phyloP scores from a whole-genome alignment of 2,797 vertebrate species.

The Propithecus deckenii region DNA sequence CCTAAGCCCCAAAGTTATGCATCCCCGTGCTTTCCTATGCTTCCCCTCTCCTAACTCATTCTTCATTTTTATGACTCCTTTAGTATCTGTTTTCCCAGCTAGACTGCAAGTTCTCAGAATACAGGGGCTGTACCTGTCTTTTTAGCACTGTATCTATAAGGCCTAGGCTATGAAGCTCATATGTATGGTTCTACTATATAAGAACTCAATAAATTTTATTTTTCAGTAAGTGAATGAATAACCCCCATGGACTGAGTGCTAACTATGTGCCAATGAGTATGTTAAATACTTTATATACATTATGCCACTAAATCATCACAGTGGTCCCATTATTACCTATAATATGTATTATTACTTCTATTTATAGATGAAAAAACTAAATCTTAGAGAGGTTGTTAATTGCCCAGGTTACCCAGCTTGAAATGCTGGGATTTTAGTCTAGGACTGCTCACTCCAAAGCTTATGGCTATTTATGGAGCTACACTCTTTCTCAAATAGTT shows the following conservation, averaged over 20 bases:
- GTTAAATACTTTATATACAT: neutral
- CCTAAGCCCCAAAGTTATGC: neutral
- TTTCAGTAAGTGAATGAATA: conserved; percentile 27
- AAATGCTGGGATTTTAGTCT: neutral
- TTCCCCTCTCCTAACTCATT: neutral
- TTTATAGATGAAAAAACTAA: neutral
- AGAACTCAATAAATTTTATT: neutral
- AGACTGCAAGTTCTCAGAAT: neutral
- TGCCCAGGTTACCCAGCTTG: neutral
- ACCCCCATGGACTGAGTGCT: neutral
- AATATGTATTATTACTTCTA: neutral
- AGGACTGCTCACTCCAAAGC: neutral
- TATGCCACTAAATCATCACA: neutral
- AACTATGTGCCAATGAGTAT: neutral
- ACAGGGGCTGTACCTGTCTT: neutral
- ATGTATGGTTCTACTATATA: neutral
- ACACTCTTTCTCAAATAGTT: neutral
- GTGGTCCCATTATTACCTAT: neutral
- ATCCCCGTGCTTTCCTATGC: neutral
- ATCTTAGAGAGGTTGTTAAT: neutral
- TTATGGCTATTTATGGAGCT: neutral
- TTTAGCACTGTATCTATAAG: neutral
- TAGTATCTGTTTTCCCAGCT: neutral
- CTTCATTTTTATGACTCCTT: neutral
- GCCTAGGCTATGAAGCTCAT: neutral